These are phyloP conservation scores for Caenorhabditis zanzibari DNA, from an alignment of 2,888 invertebrate species.

Conservation along the genomic window DNA sequence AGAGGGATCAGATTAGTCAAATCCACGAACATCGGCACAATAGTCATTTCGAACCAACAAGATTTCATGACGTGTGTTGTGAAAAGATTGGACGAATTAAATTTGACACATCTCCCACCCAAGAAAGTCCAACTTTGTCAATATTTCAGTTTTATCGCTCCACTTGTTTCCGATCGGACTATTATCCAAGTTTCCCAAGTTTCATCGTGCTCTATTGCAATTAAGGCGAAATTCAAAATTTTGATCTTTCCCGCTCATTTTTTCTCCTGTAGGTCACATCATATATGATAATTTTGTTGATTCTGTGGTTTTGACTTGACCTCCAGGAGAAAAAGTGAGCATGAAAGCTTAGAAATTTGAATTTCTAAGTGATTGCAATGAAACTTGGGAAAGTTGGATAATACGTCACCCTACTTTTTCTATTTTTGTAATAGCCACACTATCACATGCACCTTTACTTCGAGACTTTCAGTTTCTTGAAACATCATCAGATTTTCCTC, in stretches of 20 bases:
- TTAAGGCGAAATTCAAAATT: too few relatives aligned
- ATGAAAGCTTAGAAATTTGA: too few relatives aligned
- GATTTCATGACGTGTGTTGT: conserved; percentile 10
- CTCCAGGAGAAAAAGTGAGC: too few relatives aligned
- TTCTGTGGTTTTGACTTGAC: too few relatives aligned
- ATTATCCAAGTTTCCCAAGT: background rate
- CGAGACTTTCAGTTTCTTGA: background rate
- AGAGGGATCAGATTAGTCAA: conserved; percentile 3
- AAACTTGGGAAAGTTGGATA: too few relatives aligned
- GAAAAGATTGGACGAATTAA: background rate
- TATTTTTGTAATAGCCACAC: conserved; percentile 8
- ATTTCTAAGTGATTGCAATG: too few relatives aligned
- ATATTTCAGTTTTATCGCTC: conserved; percentile 3
- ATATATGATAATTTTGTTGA: too few relatives aligned
- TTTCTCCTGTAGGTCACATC: too few relatives aligned
- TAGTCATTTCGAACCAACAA: background rate
- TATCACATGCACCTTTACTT: conserved; percentile 13
- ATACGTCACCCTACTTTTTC: too few relatives aligned
- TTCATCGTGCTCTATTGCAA: too few relatives aligned
- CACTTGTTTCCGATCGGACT: conserved; percentile 7
- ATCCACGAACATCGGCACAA: background rate
- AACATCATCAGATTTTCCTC: conserved; percentile 12
- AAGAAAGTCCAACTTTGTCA: background rate
- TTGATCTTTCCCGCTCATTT: too few relatives aligned
- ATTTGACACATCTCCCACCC: conserved; percentile 17